Percentiles rank a stretch among this genome's conserved stretches.
These are phyloP conservation scores for Tachypleus tridentatus DNA, from an alignment of 1,140 invertebrate genomes.

Conservation along the genomic window DNA sequence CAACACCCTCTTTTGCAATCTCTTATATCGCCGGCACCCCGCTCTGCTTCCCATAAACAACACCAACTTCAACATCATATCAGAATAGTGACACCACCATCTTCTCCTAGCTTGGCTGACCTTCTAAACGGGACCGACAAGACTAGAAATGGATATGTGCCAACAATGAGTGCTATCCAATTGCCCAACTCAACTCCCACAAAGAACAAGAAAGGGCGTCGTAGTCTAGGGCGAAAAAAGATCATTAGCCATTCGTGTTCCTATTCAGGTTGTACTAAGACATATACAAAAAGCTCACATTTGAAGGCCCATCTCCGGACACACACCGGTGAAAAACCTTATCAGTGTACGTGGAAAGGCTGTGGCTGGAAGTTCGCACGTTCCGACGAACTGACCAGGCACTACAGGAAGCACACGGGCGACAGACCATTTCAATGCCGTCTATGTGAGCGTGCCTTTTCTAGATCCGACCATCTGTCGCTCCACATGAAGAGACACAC, in stretches of 20 bases:
- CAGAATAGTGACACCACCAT: no score
- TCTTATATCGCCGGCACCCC: no score
- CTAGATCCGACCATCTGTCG: conserved; percentile 39
- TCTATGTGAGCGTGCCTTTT: conserved; percentile 36
- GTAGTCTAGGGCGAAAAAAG: conserved; percentile 36
- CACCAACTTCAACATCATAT: no score
- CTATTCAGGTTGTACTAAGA: conserved; percentile 51
- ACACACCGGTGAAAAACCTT: conserved; percentile 50
- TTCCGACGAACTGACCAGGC: conserved; percentile 43
- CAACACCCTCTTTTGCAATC: no score
- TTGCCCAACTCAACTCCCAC: neutral
- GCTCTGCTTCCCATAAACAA: no score
- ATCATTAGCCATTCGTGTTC: conserved; percentile 46
- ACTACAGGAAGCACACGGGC: conserved; percentile 35
- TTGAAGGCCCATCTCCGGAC: conserved; percentile 51
- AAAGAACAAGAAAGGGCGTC: conserved; percentile 27
- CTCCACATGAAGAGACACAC: conserved; percentile 39
- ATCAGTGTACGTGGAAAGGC: conserved; percentile 42
- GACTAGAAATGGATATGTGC: no score
- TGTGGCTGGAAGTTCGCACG: conserved; percentile 47
- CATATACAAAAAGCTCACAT: conserved; percentile 57
- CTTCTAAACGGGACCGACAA: no score
- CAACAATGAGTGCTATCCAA: no score
- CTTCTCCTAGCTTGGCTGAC: no score
- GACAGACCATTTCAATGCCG: conserved; percentile 33